Conservation (phyloP, 1,140 invertebrate species). For the Vollenhovia emeryi region DNA sequence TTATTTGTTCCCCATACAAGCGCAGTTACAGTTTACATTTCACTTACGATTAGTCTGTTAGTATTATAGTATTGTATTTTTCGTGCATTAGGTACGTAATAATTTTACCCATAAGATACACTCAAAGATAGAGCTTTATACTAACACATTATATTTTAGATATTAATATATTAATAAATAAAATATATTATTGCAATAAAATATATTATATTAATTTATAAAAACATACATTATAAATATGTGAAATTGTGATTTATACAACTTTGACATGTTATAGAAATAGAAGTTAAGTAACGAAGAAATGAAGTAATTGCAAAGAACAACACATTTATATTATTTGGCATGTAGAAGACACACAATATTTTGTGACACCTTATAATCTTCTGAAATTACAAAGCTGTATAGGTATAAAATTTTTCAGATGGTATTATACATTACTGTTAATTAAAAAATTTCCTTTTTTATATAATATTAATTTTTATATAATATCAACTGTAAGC, state of each 20-base stretch:
- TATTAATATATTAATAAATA: too few relatives aligned
- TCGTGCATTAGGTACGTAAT: not conserved
- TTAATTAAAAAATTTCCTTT: not conserved
- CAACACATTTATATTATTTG: constrained; percentile 1
- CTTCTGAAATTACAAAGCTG: not conserved
- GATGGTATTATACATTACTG: not conserved
- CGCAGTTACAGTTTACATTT: constrained; percentile 11
- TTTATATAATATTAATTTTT: not conserved
- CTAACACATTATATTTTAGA: not conserved
- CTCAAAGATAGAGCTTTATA: not conserved
- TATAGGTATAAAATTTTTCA: not conserved
- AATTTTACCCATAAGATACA: not conserved
- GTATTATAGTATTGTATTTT: not conserved
- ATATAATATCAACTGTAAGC: not conserved
- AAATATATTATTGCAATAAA: too few relatives aligned
- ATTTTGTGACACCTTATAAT: not conserved
- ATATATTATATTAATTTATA: not conserved
- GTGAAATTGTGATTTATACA: not conserved
- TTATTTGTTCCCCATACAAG: not conserved
- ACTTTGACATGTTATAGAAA: not conserved
- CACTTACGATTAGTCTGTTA: not conserved
- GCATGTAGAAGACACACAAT: not conserved
- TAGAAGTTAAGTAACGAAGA: not conserved
- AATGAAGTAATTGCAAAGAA: not conserved
- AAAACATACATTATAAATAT: not conserved